Conservation (phyloP, 2,888 invertebrate genomes). For the Acholoe squamosa region DNA sequence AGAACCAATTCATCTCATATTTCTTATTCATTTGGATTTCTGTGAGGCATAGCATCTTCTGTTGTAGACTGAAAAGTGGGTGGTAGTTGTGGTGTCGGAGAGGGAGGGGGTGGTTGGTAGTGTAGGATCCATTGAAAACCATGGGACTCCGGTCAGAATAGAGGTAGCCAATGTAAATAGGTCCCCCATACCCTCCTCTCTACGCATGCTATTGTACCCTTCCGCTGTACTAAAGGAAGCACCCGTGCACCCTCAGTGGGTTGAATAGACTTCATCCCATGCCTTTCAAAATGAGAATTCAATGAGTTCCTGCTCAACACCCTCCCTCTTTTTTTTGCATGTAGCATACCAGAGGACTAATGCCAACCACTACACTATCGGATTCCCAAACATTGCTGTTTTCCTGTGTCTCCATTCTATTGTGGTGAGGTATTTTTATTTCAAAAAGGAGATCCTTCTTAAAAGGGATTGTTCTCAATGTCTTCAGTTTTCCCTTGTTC, state of each 20-base stretch:
- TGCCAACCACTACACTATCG: neutral
- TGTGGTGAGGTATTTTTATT: too few relatives aligned
- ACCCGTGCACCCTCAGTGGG: neutral
- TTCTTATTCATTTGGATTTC: constrained; percentile 2
- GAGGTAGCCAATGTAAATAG: constrained; percentile 3
- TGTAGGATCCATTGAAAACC: neutral
- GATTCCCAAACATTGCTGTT: too few relatives aligned
- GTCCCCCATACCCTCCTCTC: neutral
- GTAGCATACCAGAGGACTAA: neutral
- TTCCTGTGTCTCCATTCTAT: too few relatives aligned
- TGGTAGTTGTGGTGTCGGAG: too few relatives aligned
- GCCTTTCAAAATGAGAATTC: neutral
- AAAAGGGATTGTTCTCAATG: too few relatives aligned
- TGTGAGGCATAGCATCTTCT: neutral
- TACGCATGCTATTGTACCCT: neutral
- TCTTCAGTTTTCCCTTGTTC: too few relatives aligned
- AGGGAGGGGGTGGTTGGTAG: neutral
- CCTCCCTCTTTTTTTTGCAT: neutral
- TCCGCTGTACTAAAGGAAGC: neutral
- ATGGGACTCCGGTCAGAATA: constrained; percentile 1
- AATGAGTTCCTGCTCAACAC: neutral
- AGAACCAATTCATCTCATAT: constrained; percentile 6
- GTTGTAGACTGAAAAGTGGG: neutral
- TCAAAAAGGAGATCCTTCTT: too few relatives aligned
- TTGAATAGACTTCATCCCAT: neutral